Conservation (phyloP, 1,140 invertebrate genomes). For the Psilanteris sp. region DNA sequence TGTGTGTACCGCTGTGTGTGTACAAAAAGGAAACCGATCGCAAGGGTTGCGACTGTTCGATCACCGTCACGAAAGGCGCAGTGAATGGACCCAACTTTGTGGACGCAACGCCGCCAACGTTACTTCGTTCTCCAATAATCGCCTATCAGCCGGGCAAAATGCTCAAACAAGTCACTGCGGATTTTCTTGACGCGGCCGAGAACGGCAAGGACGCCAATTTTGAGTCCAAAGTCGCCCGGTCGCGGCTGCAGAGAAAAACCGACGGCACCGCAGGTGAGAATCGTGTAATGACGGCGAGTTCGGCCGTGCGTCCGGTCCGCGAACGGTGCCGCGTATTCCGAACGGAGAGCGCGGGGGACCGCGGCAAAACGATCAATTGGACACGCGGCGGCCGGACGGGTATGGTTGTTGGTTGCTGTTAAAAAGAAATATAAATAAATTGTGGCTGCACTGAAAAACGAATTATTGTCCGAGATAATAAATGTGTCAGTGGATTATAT, state of each 20-base stretch:
- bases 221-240: constrained; percentile 18
- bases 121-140: constrained; percentile 16
- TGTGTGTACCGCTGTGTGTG: background rate
- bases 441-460: too few species aligned
- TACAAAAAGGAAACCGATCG: too few species aligned
- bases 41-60: constrained; percentile 7
- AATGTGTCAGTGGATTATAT: too few species aligned
- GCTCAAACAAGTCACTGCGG: constrained; percentile 19
- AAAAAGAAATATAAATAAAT: too few species aligned
- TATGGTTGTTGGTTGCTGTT: too few species aligned
- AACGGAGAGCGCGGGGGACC: too few species aligned
- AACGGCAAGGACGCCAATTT: constrained; percentile 10
- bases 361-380: too few species aligned
- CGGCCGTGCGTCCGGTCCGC: too few species aligned
- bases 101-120: constrained; percentile 17
- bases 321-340: too few species aligned
- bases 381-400: too few species aligned
- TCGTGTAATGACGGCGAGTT: too few species aligned
- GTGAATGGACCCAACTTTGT: constrained; percentile 35
- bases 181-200: constrained; percentile 14
- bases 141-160: background rate
- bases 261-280: constrained; percentile 20
- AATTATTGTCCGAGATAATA: too few species aligned
- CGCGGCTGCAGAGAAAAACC: constrained; percentile 14
- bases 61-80: background rate